Percentiles rank a stretch among this genome's conserved stretches.
These are phyloP conservation scores for Drosophila peninsularis DNA, from an alignment of 2,888 invertebrate species.

Conservation along the genomic window DNA sequence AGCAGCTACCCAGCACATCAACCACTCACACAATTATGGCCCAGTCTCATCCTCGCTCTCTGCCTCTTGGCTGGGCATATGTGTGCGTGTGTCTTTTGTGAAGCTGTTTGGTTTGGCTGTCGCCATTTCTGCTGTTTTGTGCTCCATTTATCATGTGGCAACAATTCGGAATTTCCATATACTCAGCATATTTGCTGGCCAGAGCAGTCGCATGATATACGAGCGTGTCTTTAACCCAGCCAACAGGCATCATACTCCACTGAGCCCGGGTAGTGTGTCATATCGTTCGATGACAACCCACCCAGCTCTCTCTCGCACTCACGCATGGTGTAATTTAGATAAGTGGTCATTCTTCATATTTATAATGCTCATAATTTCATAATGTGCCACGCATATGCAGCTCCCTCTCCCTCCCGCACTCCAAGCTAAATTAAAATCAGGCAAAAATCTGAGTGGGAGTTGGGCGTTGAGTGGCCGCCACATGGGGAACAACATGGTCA, in stretches of 20 bases:
- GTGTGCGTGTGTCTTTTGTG: constrained; percentile 36
- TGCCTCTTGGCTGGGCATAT: constrained; percentile 44
- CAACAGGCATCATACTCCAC: constrained; percentile 47
- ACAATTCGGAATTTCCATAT: constrained; percentile 68
- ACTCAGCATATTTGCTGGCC: constrained; percentile 77
- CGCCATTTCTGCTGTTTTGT: constrained; percentile 69
- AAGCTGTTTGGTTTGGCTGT: constrained; percentile 28
- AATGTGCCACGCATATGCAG: constrained; percentile 80
- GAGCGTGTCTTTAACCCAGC: constrained; percentile 64
- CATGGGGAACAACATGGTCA: constrained; percentile 75
- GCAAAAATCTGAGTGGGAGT: neutral
- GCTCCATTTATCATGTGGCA: constrained; percentile 78
- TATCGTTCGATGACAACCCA: constrained; percentile 61
- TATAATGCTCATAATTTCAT: constrained; percentile 83
- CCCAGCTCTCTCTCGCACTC: constrained; percentile 5
- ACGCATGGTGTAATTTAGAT: constrained; percentile 84
- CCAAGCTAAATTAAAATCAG: constrained; percentile 62
- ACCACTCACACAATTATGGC: constrained; percentile 5
- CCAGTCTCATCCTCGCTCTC: neutral
- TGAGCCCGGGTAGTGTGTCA: constrained; percentile 54
- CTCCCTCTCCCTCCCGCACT: neutral
- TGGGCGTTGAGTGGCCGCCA: constrained; percentile 2
- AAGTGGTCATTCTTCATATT: constrained; percentile 85
- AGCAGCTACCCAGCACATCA: constrained; percentile 49
- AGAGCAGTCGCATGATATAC: constrained; percentile 64